phyloP scores from a whole-genome alignment of 2,797 vertebrate genomes.

The Micrastur ruficollis region DNA sequence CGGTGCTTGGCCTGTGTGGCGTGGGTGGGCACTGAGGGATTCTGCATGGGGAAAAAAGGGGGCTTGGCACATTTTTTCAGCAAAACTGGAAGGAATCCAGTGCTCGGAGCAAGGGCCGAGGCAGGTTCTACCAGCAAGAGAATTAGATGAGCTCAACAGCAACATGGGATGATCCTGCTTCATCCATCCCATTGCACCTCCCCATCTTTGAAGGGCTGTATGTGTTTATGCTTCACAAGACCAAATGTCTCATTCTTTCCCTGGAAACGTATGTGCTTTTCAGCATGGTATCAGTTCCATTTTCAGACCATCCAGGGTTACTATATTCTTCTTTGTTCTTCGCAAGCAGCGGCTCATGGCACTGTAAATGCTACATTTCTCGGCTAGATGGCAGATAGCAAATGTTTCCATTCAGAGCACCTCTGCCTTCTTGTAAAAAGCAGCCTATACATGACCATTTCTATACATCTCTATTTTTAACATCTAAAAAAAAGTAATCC shows the following conservation, averaged over 20 bases:
- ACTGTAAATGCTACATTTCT: background rate
- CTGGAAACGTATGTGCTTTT: background rate
- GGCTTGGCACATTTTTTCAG: background rate
- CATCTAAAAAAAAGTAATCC: constrained; percentile 26
- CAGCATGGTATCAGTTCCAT: background rate
- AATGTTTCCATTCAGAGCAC: constrained; percentile 41
- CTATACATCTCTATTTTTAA: constrained; percentile 71
- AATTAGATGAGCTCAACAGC: background rate
- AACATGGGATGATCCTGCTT: background rate
- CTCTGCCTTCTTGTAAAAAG: constrained; percentile 28
- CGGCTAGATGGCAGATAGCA: background rate
- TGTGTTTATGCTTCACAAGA: background rate
- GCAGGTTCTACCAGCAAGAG: background rate
- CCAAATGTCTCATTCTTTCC: background rate
- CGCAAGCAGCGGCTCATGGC: background rate
- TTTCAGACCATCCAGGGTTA: background rate
- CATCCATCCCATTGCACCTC: background rate
- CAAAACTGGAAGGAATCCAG: background rate
- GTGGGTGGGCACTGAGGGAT: background rate
- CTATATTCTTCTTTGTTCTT: background rate
- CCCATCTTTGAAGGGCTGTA: background rate
- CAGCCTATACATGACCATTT: constrained; percentile 41
- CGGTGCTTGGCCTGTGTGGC: background rate
- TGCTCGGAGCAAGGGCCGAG: background rate
- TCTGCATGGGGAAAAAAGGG: background rate